Conservation (phyloP, 2,113 vertebrate species). For the Motacilla alba region DNA sequence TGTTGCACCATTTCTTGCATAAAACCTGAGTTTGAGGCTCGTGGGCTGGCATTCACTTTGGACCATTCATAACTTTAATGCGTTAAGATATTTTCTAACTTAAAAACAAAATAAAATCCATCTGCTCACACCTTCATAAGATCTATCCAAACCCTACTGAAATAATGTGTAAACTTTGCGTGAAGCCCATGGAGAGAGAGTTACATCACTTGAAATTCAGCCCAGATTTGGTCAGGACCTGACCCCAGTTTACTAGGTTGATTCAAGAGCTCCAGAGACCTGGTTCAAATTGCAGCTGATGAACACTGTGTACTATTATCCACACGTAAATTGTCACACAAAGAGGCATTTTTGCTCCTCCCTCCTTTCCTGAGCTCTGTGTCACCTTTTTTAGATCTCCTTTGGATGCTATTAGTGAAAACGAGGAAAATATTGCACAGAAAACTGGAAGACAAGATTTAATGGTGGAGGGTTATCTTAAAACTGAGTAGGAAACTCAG, state of each 20-base stretch:
- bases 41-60: neutral
- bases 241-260: neutral
- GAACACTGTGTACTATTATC: neutral
- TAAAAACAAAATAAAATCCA: neutral
- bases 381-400: neutral
- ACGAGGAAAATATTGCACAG: fast-evolving
- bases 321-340: neutral
- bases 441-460: neutral
- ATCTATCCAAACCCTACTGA: neutral
- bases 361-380: neutral
- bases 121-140: neutral
- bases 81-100: neutral
- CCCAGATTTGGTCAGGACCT: neutral
- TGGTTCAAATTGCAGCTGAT: neutral
- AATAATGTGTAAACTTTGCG: neutral
- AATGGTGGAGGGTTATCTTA: neutral
- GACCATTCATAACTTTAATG: neutral
- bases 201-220: neutral
- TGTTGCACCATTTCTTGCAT: neutral
- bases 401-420: neutral
- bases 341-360: neutral
- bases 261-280: neutral
- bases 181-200: neutral
- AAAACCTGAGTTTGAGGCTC: neutral
- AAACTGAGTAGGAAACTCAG: neutral